These are phyloP conservation scores for Pseudococcus jackbeardsleyi DNA, from an alignment of 2,888 invertebrate species.

Conservation along the genomic window DNA sequence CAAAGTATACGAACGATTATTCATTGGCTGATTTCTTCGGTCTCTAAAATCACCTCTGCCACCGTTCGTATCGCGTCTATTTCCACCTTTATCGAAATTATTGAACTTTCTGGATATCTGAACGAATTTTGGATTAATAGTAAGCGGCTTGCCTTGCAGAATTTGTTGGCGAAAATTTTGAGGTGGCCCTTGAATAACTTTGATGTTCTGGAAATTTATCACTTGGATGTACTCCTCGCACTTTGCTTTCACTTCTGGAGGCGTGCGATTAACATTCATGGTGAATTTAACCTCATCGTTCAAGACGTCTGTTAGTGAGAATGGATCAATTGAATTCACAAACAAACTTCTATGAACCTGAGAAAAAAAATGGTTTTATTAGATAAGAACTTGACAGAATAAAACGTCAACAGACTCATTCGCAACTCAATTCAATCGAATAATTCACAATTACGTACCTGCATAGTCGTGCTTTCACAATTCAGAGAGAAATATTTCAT, in stretches of 20 bases:
- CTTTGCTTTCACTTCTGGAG: not conserved
- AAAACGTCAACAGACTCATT: too few relatives aligned
- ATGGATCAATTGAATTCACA: not conserved
- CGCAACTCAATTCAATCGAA: too few relatives aligned
- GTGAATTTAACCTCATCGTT: constrained; percentile 26
- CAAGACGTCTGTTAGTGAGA: not conserved
- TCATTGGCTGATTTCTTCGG: not conserved
- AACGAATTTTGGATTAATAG: not conserved
- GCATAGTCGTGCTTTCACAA: not conserved
- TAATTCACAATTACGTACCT: not conserved
- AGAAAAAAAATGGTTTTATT: not conserved
- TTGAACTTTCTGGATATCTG: not conserved
- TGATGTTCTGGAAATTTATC: constrained; percentile 36
- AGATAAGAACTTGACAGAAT: too few relatives aligned
- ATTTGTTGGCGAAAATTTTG: constrained; percentile 41
- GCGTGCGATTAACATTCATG: not conserved
- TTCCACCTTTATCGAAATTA: not conserved
- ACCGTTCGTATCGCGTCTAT: not conserved
- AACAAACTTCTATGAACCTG: constrained; percentile 36
- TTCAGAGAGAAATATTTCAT: not conserved
- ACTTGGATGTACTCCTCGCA: not conserved
- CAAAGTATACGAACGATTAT: not conserved
- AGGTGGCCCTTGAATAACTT: not conserved
- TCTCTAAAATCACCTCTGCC: not conserved
- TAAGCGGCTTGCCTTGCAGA: not conserved